phyloP scores from a whole-genome alignment of 1,140 invertebrate genomes.

The Philotrypesis tridentata region DNA sequence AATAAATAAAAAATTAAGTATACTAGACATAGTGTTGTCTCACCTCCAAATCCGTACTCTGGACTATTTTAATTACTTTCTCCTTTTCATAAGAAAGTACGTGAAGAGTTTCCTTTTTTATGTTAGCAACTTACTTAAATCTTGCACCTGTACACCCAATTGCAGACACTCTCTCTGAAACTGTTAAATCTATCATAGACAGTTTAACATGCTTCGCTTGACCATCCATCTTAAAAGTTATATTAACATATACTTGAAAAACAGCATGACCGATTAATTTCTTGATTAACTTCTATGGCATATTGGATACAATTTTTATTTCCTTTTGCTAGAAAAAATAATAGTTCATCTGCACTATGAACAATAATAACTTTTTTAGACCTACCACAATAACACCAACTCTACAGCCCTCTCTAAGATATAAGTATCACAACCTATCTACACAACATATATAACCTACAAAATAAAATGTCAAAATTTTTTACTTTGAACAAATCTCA shows the following conservation, averaged over 20 bases:
- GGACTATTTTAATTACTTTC: too few relatives aligned
- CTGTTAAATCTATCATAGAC: conserved; percentile 96
- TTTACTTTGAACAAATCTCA: too few relatives aligned
- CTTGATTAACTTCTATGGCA: conserved; percentile 97
- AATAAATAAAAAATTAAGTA: too few relatives aligned
- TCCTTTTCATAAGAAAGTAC: too few relatives aligned
- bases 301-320: conserved; percentile 96
- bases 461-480: too few relatives aligned
- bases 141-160: conserved; percentile 83
- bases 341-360: conserved; percentile 85
- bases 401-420: conserved; percentile 88
- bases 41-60: too few relatives aligned
- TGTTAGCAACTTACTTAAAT: conserved; percentile 95
- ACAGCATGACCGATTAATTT: conserved; percentile 98
- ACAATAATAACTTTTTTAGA: conserved; percentile 85
- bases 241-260: conserved; percentile 87
- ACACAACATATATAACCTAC: too few relatives aligned
- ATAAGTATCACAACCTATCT: too few relatives aligned
- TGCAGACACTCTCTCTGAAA: conserved; percentile 92
- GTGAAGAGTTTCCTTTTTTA: too few relatives aligned
- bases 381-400: conserved; percentile 91
- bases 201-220: conserved; percentile 83
- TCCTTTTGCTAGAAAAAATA: conserved; percentile 88
- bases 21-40: too few relatives aligned
- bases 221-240: conserved; percentile 77